A percentile compares a stretch with the other conserved stretches of the same genome.
Conservation (phyloP, 2,797 vertebrate species). For the Phoebastria nigripes region DNA sequence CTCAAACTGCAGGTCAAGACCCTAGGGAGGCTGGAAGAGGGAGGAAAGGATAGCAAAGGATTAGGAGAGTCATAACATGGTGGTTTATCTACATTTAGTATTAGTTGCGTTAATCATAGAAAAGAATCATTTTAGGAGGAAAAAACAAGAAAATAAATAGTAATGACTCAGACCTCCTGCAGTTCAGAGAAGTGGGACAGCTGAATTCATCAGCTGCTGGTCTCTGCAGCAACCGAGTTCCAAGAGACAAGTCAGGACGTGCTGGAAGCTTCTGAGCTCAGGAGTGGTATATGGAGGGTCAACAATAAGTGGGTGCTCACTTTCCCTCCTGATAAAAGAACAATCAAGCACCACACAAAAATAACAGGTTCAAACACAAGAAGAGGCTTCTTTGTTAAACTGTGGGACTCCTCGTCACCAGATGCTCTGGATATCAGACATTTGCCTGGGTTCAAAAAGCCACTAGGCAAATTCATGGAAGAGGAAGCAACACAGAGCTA, state of each 20-base stretch:
- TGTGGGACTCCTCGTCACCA: not conserved
- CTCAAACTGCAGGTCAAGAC: not conserved
- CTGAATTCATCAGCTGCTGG: not conserved
- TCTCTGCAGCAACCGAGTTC: not conserved
- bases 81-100: not conserved
- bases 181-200: not conserved
- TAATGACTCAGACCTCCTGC: not conserved
- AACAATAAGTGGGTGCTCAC: not conserved
- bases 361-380: not conserved
- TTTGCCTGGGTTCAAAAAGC: not conserved
- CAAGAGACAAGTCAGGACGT: not conserved
- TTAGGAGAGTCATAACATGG: not conserved
- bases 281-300: not conserved
- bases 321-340: not conserved
- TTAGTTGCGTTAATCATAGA: not conserved
- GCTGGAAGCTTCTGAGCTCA: not conserved
- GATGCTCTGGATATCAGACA: rapidly evolving
- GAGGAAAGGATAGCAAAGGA: not conserved
- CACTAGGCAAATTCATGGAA: not conserved
- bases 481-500: not conserved
- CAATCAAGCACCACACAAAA: not conserved
- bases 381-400: not conserved
- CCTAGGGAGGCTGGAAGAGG: not conserved
- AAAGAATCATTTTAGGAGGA: not conserved
- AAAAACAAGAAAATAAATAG: not conserved